Percentiles rank a stretch among this genome's conserved stretches.
Evolutionary conservation across 2,888 invertebrate genomes (phyloP).

Genomic region (Arge pagana): DNA sequence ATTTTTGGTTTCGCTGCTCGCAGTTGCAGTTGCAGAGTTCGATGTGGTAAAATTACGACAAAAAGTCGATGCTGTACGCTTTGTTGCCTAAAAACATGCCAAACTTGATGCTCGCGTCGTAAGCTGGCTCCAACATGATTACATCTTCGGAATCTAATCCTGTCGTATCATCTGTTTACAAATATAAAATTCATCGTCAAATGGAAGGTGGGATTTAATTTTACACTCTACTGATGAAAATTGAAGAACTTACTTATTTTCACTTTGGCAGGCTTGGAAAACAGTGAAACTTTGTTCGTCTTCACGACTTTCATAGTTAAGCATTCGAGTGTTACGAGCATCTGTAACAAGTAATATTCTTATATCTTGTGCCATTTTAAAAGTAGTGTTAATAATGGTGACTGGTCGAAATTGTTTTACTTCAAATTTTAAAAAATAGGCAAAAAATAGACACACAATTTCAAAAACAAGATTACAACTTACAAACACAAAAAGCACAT

Average conservation of each 20-base stretch:
- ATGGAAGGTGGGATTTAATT: slow-evolving; percentile 12
- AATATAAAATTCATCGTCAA: slow-evolving; percentile 13
- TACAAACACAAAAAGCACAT: no score
- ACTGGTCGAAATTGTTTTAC: no score
- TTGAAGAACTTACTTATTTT: slow-evolving; percentile 49
- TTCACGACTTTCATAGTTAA: slow-evolving; percentile 57
- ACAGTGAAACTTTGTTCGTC: slow-evolving; percentile 54
- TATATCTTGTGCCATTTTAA: no score
- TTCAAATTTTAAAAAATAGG: no score
- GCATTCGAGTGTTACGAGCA: slow-evolving; percentile 64
- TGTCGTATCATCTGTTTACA: slow-evolving; percentile 53
- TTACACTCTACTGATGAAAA: slow-evolving; percentile 14
- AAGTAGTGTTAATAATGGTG: no score
- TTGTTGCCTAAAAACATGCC: slow-evolving; percentile 65
- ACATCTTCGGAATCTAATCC: slow-evolving; percentile 61
- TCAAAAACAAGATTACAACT: no score
- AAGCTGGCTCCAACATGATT: slow-evolving; percentile 60
- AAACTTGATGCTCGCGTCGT: slow-evolving; percentile 62
- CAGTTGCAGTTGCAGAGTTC: no score
- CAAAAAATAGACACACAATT: slow-evolving; percentile 1
- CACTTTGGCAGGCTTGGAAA: slow-evolving; percentile 55
- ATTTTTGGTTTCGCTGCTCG: no score
- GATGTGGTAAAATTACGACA: slow-evolving; percentile 40
- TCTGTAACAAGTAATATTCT: slow-evolving; percentile 57
- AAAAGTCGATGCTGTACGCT: slow-evolving; percentile 61